Conservation (phyloP, 2,113 vertebrate genomes). For the Bostrychus sinensis region DNA sequence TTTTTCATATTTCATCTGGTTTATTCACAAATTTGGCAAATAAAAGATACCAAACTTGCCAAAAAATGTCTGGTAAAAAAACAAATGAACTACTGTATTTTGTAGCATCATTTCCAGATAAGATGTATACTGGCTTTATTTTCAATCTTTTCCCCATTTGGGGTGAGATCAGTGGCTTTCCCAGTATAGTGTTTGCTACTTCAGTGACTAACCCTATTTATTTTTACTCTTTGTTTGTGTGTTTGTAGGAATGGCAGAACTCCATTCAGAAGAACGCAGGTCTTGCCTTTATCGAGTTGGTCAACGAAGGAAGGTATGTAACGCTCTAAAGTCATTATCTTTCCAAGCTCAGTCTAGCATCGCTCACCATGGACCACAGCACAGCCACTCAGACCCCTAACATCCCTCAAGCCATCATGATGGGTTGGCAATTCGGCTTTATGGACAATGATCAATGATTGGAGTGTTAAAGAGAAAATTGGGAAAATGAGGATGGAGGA, state of each 20-base stretch:
- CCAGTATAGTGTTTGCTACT: no score
- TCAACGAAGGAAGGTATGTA: constrained; percentile 87
- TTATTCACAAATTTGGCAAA: no score
- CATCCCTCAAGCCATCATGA: constrained; percentile 34
- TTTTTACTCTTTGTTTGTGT: constrained; percentile 2
- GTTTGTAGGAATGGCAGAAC: constrained; percentile 87
- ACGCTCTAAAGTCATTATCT: constrained; percentile 43
- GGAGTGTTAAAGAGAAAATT: constrained; percentile 28
- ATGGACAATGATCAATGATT: constrained; percentile 55
- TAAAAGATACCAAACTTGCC: no score
- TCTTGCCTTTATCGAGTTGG: constrained; percentile 90
- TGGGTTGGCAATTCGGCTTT: constrained; percentile 46
- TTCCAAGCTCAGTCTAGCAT: constrained; percentile 11
- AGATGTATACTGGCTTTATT: no score
- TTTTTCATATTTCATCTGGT: no score
- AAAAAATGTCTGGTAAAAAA: no score
- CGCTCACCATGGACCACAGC: constrained; percentile 27
- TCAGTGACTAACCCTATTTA: no score
- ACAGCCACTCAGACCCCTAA: neutral
- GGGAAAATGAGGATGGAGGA: constrained; percentile 40
- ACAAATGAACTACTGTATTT: no score
- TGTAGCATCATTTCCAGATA: no score
- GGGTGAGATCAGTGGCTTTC: no score
- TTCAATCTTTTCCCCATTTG: no score
- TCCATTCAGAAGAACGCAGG: constrained; percentile 94